Conservation (phyloP, 2,113 vertebrate species). For the Anhinga rufa region DNA sequence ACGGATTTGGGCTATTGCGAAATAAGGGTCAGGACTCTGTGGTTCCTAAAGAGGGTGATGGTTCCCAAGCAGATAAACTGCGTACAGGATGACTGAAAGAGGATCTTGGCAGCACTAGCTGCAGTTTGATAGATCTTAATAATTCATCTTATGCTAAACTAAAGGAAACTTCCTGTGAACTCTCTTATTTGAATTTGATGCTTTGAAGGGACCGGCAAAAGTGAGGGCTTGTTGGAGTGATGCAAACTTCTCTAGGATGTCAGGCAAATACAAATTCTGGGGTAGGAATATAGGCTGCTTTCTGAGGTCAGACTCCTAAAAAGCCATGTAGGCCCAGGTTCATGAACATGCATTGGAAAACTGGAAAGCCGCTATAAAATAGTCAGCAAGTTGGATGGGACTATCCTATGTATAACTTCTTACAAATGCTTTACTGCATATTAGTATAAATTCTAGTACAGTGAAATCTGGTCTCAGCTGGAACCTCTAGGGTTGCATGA, state of each 20-base stretch:
- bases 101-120: background rate
- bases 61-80: background rate
- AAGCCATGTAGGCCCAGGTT: background rate
- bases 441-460: background rate
- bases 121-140: background rate
- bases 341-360: background rate
- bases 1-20: background rate
- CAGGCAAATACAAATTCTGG: background rate
- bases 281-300: background rate
- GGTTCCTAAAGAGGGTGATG: background rate
- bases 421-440: background rate
- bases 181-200: background rate
- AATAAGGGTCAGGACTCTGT: background rate
- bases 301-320: background rate
- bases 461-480: background rate
- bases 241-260: background rate
- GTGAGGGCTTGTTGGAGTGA: background rate
- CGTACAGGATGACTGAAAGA: rapidly evolving
- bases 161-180: background rate
- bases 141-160: background rate
- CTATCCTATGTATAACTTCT: background rate
- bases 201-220: background rate
- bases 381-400: background rate
- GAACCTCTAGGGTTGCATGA: background rate
- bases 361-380: background rate